Conservation (phyloP, 2,888 invertebrate species). For the Unio delphinus region DNA sequence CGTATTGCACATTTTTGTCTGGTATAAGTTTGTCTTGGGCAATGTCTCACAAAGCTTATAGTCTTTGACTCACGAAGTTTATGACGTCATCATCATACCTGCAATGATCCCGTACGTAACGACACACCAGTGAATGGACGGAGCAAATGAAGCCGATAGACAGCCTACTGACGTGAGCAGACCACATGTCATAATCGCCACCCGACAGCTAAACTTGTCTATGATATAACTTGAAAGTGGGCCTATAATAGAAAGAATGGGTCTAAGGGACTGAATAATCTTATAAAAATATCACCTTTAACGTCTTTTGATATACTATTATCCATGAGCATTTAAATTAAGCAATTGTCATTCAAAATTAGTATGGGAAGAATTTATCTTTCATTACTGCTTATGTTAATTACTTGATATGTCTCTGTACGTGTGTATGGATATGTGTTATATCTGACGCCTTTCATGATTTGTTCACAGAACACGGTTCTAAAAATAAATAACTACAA, state of each 20-base stretch:
- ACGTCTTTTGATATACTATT: no score
- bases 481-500: no score
- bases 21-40: neutral
- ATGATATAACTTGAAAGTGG: constrained; percentile 43
- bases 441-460: no score
- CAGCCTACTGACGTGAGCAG: constrained; percentile 38
- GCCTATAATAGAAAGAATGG: constrained; percentile 29
- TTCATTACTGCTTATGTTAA: no score
- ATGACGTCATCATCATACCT: constrained; percentile 20
- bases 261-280: no score
- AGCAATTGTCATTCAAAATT: no score
- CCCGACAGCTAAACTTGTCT: constrained; percentile 40
- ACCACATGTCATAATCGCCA: constrained; percentile 42
- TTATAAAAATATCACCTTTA: no score
- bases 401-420: no score
- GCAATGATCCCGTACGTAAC: constrained; percentile 43
- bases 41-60: neutral
- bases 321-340: no score
- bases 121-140: constrained; percentile 33
- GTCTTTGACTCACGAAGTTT: neutral
- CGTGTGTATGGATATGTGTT: no score
- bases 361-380: no score
- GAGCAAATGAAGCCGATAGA: constrained; percentile 38
- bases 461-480: no score
- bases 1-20: neutral